These are phyloP conservation scores for Trichogramma dendrolimi DNA, from an alignment of 2,888 invertebrate species.

Conservation along the genomic window DNA sequence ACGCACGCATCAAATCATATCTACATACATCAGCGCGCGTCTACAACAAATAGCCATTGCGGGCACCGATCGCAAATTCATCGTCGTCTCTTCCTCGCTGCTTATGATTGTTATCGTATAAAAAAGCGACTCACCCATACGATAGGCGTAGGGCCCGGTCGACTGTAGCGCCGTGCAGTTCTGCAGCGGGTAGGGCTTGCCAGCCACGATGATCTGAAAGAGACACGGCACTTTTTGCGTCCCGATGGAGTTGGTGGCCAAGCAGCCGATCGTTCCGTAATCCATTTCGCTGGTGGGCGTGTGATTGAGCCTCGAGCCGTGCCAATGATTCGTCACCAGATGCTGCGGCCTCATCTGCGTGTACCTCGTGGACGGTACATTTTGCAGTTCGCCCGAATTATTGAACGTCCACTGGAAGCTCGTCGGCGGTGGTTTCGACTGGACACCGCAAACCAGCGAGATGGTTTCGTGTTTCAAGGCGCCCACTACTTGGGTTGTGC, in stretches of 20 bases:
- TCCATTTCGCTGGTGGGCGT: slow-evolving; percentile 82
- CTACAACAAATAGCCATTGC: too few relatives aligned
- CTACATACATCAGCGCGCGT: too few relatives aligned
- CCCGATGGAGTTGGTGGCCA: slow-evolving; percentile 78
- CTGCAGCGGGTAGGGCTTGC: slow-evolving; percentile 81
- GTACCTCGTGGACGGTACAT: slow-evolving; percentile 65
- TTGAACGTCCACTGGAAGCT: slow-evolving; percentile 91
- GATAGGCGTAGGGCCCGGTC: slow-evolving; percentile 45
- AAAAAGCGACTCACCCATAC: slow-evolving; percentile 40
- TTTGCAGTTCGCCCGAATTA: slow-evolving; percentile 80
- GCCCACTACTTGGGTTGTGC: slow-evolving; percentile 74
- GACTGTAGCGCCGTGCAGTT: slow-evolving; percentile 71
- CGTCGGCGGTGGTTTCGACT: slow-evolving; percentile 78
- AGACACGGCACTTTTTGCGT: slow-evolving; percentile 78
- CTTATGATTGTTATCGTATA: too few relatives aligned
- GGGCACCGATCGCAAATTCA: too few relatives aligned
- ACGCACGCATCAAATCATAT: too few relatives aligned
- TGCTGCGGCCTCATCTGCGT: slow-evolving; percentile 46
- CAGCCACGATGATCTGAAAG: slow-evolving; percentile 82
- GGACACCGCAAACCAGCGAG: slow-evolving; percentile 77
- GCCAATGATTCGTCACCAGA: slow-evolving; percentile 55
- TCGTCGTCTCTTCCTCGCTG: too few relatives aligned
- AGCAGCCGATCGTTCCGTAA: slow-evolving; percentile 84
- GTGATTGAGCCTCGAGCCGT: slow-evolving; percentile 73
- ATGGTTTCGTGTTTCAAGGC: slow-evolving; percentile 85